Base-by-base conservation (phyloP, 2,113 vertebrate genomes). In the Riparia riparia region DNA sequence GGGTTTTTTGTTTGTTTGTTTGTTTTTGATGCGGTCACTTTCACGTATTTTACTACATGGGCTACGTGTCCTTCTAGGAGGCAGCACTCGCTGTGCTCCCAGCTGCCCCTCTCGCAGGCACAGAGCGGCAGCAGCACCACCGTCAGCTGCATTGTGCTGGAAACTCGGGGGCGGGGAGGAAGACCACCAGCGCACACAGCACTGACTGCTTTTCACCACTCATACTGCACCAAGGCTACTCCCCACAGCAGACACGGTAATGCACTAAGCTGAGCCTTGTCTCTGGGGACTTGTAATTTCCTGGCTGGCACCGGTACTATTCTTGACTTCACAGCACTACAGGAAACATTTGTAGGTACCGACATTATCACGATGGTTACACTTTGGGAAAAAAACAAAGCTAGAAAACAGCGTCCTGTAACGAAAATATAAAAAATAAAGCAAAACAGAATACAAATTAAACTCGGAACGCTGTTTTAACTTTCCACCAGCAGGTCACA, bases 401-500 rank as follows among this genome's bases (percentile, higher is more conserved):
- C 64, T 53, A 63, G 49, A 41, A 91, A 70, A 60, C 24, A 14
- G 39, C 56, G 66, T 31, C 44, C 34, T 42, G 42, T 26, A 28
- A 82, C 80, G 49, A 77, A 47, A 37, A 45, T 13, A 41, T 4
- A 39, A 70, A 84, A 71, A 84, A 69, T 7, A 29, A 69, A 53
- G 50, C 47, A 60, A 77, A 84, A 29, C 32, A 71, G 25, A 76
- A 69, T 5, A 72, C n/a, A 60, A 56, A 85, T 74, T 39, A 53
- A 78, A 89, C 21, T 12, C 1, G 13, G 44, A 79, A 49, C 7
- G 65, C 78, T 41, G 24, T 51, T 87, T 71, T 89, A 71, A 66
- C 74, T 95, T 85, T 78, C 37, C 57, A 53, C 31, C 53, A 60
- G 69, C 47, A 87, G 90, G 65, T 82, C 93, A 89, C 42, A 26